Evolutionary conservation across 92 coral and sea anemone genomes (phyloP).

Genomic region (Blastomussa wellsi): DNA sequence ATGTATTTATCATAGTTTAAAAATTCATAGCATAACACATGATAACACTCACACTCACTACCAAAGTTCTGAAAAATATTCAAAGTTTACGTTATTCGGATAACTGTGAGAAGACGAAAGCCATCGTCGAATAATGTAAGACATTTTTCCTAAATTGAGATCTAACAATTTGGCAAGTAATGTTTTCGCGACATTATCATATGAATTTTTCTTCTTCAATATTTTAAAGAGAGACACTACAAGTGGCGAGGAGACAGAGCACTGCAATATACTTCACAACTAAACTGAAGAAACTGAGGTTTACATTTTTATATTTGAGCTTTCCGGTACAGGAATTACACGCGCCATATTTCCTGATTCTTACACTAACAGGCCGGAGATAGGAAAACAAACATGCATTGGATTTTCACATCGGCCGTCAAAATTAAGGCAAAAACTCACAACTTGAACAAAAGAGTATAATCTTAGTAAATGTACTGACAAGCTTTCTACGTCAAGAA

Average conservation of each 20-base stretch:
- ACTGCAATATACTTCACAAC: background rate
- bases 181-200: background rate
- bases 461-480: background rate
- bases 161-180: background rate
- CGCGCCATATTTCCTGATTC: background rate
- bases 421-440: background rate
- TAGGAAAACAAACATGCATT: background rate
- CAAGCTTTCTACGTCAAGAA: conserved; percentile 9
- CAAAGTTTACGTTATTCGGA: background rate
- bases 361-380: background rate
- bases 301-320: background rate
- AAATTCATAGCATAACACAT: background rate
- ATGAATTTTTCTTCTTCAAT: background rate
- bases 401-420: background rate
- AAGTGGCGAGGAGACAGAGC: background rate
- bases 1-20: too few relatives aligned
- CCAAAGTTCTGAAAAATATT: background rate
- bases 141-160: background rate
- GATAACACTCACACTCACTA: background rate
- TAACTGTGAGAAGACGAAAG: background rate
- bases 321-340: background rate
- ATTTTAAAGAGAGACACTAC: background rate
- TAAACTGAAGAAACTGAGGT: too few relatives aligned
- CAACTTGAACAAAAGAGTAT: background rate
- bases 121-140: background rate